These are phyloP conservation scores for Ommatoiulus sabulosus DNA, from an alignment of 2,888 invertebrate species.

Conservation along the genomic window DNA sequence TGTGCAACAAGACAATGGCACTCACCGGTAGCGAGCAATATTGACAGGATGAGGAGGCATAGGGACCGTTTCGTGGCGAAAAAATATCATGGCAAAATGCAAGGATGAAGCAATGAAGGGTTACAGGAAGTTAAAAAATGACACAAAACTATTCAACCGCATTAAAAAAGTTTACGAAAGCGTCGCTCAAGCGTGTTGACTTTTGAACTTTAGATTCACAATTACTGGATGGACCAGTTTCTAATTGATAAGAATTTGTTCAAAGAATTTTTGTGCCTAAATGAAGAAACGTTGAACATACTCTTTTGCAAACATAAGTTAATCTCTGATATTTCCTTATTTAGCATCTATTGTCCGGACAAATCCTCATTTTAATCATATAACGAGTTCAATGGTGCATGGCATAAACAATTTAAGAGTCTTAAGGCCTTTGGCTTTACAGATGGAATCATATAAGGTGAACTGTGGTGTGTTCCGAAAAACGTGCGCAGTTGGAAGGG, in stretches of 20 bases:
- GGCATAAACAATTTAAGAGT: too few relatives aligned
- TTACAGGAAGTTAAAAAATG: background rate
- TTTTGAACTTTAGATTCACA: background rate
- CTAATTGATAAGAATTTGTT: background rate
- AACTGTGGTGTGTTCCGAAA: too few relatives aligned
- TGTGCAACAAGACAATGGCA: slow-evolving; percentile 49
- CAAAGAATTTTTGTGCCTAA: background rate
- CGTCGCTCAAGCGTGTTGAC: background rate
- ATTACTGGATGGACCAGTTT: background rate
- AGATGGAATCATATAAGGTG: too few relatives aligned
- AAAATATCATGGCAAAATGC: background rate
- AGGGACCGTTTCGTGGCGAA: background rate
- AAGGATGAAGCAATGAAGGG: background rate
- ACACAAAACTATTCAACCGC: background rate
- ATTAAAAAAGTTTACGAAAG: background rate
- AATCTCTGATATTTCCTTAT: too few relatives aligned
- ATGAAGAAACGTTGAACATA: too few relatives aligned
- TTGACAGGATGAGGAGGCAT: background rate
- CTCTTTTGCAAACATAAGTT: too few relatives aligned
- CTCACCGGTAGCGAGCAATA: background rate
- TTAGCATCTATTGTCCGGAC: too few relatives aligned
- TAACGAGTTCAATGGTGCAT: too few relatives aligned
- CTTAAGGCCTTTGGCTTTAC: too few relatives aligned
- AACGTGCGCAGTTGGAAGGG: too few relatives aligned
- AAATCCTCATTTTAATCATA: too few relatives aligned